phyloP scores from a whole-genome alignment of 2,113 vertebrate genomes.

The Apodemus speciosus region DNA sequence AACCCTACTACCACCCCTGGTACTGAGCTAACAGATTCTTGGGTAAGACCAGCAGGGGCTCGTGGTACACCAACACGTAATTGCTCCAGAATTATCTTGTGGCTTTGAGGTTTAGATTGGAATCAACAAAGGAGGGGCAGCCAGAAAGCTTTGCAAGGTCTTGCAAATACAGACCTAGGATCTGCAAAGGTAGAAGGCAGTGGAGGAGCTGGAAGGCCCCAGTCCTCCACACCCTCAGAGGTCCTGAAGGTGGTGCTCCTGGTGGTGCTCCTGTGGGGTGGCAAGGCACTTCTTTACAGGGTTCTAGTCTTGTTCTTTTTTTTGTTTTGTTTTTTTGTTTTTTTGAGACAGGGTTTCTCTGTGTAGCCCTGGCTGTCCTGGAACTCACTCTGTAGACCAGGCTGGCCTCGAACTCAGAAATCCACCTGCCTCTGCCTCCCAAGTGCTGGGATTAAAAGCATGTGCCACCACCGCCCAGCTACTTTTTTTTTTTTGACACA shows the following conservation, averaged over 20 bases:
- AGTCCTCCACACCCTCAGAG: background rate
- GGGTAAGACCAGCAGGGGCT: background rate
- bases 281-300: background rate
- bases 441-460: too few species aligned
- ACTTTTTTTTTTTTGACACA: background rate
- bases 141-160: background rate
- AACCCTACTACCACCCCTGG: too few species aligned
- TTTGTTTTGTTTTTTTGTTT: too few species aligned
- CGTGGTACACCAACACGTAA: background rate
- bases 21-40: slow-evolving; percentile 22
- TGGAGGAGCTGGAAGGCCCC: background rate
- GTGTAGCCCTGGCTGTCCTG: too few species aligned
- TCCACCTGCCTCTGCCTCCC: too few species aligned
- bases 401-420: too few species aligned
- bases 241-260: background rate
- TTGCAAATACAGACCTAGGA: background rate
- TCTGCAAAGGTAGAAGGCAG: background rate
- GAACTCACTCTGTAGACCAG: too few species aligned
- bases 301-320: too few species aligned
- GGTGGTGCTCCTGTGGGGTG: background rate
- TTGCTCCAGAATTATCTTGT: background rate
- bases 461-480: too few species aligned
- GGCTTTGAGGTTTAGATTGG: background rate
- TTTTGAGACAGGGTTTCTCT: background rate
- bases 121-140: background rate